A percentile compares a stretch with the other conserved stretches of the same genome.
Conservation (phyloP, 2,888 invertebrate species). For the Alcis repandata region DNA sequence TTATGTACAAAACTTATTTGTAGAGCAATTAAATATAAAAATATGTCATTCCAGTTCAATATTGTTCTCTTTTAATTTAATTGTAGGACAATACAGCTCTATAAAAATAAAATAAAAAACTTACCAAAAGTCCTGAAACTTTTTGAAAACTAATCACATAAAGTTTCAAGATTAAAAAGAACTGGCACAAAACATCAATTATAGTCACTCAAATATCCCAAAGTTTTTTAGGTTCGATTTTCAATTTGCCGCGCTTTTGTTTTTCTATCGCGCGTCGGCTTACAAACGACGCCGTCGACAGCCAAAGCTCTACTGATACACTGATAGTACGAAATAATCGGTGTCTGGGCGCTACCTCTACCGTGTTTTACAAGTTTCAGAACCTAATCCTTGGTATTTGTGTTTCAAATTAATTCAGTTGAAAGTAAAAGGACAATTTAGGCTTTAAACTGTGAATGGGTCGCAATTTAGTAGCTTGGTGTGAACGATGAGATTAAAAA, state of each 20-base stretch:
- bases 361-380: background rate
- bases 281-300: background rate
- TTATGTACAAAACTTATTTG: no score
- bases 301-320: conserved; percentile 9
- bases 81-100: background rate
- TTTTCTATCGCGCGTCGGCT: background rate
- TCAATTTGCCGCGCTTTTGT: conserved; percentile 1
- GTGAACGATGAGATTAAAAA: no score
- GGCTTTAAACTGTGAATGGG: background rate
- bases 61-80: no score
- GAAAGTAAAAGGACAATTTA: background rate
- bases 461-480: no score
- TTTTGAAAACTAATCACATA: background rate
- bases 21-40: no score
- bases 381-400: background rate
- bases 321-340: no score
- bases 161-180: background rate
- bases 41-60: no score
- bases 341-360: background rate
- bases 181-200: background rate
- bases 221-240: background rate
- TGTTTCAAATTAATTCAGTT: background rate
- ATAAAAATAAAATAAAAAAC: background rate
- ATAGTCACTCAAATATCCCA: background rate
- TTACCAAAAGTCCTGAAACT: background rate